These are phyloP conservation scores for Bambusicola thoracicus DNA, from an alignment of 2,113 vertebrate species.

Conservation along the genomic window DNA sequence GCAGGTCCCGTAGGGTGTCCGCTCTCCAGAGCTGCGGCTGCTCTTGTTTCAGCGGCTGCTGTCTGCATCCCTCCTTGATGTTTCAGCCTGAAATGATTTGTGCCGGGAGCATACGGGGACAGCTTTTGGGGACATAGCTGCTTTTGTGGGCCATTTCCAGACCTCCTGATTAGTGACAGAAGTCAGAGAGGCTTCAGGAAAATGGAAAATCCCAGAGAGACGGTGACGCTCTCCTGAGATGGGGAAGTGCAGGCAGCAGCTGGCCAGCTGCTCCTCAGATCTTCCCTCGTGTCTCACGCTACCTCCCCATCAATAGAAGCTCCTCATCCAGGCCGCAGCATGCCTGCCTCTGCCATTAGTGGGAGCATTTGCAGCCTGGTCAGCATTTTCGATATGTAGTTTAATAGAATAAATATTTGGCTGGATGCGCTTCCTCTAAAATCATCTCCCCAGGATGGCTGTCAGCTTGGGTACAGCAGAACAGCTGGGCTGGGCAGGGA, in stretches of 20 bases:
- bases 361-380: conserved; percentile 49
- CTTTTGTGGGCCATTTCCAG: conserved; percentile 62
- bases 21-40: not conserved
- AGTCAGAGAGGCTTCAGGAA: conserved; percentile 47
- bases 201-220: conserved; percentile 62
- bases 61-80: conserved; percentile 32
- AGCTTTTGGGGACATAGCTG: conserved; percentile 33
- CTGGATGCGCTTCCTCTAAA: conserved; percentile 39
- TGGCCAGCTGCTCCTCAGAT: conserved; percentile 41
- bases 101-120: conserved; percentile 59
- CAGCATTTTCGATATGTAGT: conserved; percentile 54
- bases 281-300: not conserved
- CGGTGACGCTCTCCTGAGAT: conserved; percentile 46
- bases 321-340: not conserved
- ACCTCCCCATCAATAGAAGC: not conserved
- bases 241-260: conserved; percentile 7
- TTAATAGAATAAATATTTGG: conserved; percentile 69
- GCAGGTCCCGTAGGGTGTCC: not conserved
- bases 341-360: conserved; percentile 45
- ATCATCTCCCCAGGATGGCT: not conserved
- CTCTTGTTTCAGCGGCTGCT: not conserved
- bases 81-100: conserved; percentile 67
- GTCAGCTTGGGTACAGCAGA: not conserved
- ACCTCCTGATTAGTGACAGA: conserved; percentile 58
- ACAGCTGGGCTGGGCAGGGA: conserved; percentile 15